Base-by-base conservation (phyloP, 53 echinoderm and acorn worm species). In the Luidia sarsii region DNA sequence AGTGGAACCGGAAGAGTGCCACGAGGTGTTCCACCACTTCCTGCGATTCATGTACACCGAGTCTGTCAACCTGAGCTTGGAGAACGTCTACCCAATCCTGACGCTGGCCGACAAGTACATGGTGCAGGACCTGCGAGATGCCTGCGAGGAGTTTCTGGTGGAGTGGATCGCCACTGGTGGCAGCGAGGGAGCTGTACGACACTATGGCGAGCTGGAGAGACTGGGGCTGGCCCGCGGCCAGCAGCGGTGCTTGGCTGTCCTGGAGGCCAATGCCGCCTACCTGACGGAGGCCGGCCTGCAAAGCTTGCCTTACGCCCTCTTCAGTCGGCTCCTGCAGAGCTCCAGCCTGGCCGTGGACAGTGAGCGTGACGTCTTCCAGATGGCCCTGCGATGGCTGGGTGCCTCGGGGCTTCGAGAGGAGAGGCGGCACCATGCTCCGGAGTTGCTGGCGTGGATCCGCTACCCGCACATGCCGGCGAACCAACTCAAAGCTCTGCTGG, bases 81-180 rank as follows among this genome's bases (percentile, higher is more conserved):
- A 81, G 28, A 94, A 79, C 33, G 90, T 91, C 32, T 75, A 80
- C 57, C 91, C 94, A 7, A 65, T 94, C 23, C 54, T 81, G 22
- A 80, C 64, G 1, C 79, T 94, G 25, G 94, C 94, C 3, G 94
- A 94, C 65, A 94, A 94, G 50, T 94, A 94, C 82, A 81, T 91
- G 85, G 82, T 94, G 15, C 73, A 74, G 22, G 88, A 87, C n/a
- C 61, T 94, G 1, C 67, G 85, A 3, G 72, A 82, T 41, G 48
- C 85, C 0, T 94, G 94, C 52, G 82, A 84, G 3, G 85, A 91
- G 21, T 94, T 67, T 50, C 57, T 82, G 29, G 32, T 82, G 43
- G 67, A 54, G 18, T 18, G 31, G 35, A 61, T 77, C 13, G 25
- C 48, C 19, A 27, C 28, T 9, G 39, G 59, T 48, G 48, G 61